Percentiles rank a stretch among this genome's conserved stretches.
Evolutionary conservation across 2,797 vertebrate genomes (phyloP).

Genomic region (Xenopus petersii): DNA sequence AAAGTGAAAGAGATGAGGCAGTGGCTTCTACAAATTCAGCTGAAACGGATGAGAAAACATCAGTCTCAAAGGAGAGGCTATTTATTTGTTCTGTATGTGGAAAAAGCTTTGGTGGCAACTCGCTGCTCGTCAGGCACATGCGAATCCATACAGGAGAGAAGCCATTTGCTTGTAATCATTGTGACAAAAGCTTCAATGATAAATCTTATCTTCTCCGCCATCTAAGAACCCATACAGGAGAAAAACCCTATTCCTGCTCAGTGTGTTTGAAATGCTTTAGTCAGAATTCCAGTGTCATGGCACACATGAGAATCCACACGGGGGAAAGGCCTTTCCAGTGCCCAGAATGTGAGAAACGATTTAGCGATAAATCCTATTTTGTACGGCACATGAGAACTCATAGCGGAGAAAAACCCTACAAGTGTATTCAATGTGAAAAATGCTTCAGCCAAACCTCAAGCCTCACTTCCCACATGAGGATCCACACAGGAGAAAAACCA

Average conservation of each 20-base stretch:
- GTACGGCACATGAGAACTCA: constrained; percentile 29
- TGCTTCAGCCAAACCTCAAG: constrained; percentile 24
- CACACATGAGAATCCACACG: constrained; percentile 52
- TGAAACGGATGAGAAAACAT: constrained; percentile 7
- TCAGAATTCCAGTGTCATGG: constrained; percentile 57
- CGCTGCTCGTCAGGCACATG: constrained; percentile 33
- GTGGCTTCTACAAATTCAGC: neutral
- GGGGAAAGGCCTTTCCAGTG: constrained; percentile 53
- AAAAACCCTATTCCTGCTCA: constrained; percentile 59
- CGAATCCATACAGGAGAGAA: constrained; percentile 49
- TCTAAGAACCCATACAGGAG: constrained; percentile 60
- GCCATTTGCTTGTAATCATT: constrained; percentile 57
- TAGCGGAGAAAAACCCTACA: constrained; percentile 23
- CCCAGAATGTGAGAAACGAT: constrained; percentile 16
- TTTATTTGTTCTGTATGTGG: constrained; percentile 47
- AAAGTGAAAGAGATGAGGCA: neutral
- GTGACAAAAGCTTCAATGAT: constrained; percentile 61
- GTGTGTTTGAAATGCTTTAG: constrained; percentile 60
- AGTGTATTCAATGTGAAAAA: constrained; percentile 17
- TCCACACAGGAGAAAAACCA: constrained; percentile 40
- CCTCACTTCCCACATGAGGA: constrained; percentile 26
- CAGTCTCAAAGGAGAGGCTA: constrained; percentile 48
- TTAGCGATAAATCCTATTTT: constrained; percentile 37
- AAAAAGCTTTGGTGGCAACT: constrained; percentile 32
- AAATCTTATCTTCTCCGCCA: constrained; percentile 61